Percentiles rank a stretch among this genome's conserved stretches.
These are phyloP conservation scores for Theretra japonica DNA, from an alignment of 2,888 invertebrate species.

Conservation along the genomic window DNA sequence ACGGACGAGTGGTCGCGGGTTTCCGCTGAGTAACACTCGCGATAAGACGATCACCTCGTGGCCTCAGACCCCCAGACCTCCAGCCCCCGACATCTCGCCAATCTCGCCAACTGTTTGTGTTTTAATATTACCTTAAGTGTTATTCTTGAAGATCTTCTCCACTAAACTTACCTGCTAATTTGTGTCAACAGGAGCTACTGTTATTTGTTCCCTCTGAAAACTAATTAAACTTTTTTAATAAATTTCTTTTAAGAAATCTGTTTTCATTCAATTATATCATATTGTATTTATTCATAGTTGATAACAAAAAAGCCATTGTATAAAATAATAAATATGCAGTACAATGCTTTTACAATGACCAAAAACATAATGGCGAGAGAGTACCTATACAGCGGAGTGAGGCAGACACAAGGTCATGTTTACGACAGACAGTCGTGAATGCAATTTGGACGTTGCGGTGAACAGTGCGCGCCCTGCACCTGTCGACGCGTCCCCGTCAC, in stretches of 20 bases:
- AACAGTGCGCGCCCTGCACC: slow-evolving; percentile 27
- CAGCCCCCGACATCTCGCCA: slow-evolving; percentile 46
- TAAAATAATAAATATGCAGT: too few species aligned
- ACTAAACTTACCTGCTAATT: slow-evolving; percentile 75
- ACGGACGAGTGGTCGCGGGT: slow-evolving; percentile 72
- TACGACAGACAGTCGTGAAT: slow-evolving; percentile 29
- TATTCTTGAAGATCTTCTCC: slow-evolving; percentile 75
- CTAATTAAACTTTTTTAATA: background rate
- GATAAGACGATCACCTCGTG: slow-evolving; percentile 60
- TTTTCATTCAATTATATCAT: background rate
- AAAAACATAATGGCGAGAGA: background rate
- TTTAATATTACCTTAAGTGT: slow-evolving; percentile 83
- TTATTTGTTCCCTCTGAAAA: background rate
- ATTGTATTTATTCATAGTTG: background rate
- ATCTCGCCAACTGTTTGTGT: slow-evolving; percentile 74
- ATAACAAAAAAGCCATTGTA: too few species aligned
- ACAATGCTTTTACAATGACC: background rate
- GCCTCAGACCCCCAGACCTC: slow-evolving; percentile 46
- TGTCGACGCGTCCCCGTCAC: slow-evolving; percentile 15
- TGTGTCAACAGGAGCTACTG: slow-evolving; percentile 48
- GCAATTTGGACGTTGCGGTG: slow-evolving; percentile 33
- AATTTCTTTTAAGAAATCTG: background rate
- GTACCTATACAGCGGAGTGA: background rate
- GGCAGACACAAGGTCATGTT: slow-evolving; percentile 23
- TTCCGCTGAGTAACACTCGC: slow-evolving; percentile 73